phyloP scores from a whole-genome alignment of 2,113 vertebrate genomes.

The Planiliza haematocheilus region DNA sequence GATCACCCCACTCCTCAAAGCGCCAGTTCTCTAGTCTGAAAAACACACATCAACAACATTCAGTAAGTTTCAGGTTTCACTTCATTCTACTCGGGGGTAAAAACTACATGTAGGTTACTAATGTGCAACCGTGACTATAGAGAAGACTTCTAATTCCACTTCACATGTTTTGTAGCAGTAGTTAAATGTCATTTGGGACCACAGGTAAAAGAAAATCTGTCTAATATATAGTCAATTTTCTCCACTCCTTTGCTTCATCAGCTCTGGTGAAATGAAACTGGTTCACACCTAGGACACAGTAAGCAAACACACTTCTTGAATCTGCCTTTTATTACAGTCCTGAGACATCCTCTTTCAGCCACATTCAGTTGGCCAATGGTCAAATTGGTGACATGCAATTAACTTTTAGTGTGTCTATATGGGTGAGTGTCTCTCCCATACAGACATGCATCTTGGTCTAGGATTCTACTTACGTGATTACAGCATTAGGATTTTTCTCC shows the following conservation, averaged over 20 bases:
- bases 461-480: conserved; percentile 88
- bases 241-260: no score
- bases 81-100: not conserved
- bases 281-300: not conserved
- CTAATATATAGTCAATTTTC: no score
- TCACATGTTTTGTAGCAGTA: no score
- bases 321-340: not conserved
- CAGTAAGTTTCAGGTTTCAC: not conserved
- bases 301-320: not conserved
- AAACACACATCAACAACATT: not conserved
- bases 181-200: not conserved
- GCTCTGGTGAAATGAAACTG: not conserved
- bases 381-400: not conserved
- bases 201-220: not conserved
- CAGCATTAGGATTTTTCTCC: conserved; percentile 94
- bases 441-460: not conserved
- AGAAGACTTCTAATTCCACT: no score
- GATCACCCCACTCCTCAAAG: conserved; percentile 95
- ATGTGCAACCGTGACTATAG: no score
- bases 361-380: not conserved
- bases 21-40: conserved; percentile 92
- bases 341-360: not conserved
- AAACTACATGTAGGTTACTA: not conserved
- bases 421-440: not conserved
- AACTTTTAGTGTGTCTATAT: no score